phyloP scores from a whole-genome alignment of 2,113 vertebrate species.

The Thalassarche chlororhynchos region DNA sequence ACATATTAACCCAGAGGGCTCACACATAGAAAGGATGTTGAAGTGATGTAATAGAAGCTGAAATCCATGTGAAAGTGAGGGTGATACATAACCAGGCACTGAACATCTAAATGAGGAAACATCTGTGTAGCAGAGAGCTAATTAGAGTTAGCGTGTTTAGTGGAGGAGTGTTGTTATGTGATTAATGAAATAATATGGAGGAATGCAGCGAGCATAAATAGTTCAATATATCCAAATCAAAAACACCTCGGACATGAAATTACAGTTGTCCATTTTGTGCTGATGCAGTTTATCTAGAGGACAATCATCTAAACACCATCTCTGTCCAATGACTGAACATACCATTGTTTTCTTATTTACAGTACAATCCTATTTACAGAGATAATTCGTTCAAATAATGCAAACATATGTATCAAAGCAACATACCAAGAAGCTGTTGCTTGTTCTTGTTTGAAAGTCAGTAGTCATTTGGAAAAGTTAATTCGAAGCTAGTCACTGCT shows the following conservation, averaged over 20 bases:
- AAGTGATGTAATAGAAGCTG: neutral
- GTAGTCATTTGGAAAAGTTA: neutral
- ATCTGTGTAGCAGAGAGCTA: constrained; percentile 6
- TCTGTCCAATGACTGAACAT: constrained; percentile 12
- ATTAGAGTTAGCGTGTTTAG: constrained; percentile 5
- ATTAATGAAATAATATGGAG: constrained; percentile 55
- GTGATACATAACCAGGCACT: neutral
- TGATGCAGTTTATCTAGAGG: constrained; percentile 24
- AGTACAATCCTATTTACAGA: constrained; percentile 23
- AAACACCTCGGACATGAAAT: constrained; percentile 44
- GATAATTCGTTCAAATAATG: neutral
- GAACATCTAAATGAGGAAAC: constrained; percentile 38
- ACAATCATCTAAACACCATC: neutral
- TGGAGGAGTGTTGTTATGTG: constrained; percentile 12
- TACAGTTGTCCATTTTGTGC: constrained; percentile 14
- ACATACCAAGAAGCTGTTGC: neutral
- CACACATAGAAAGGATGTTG: neutral
- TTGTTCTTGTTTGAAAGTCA: neutral
- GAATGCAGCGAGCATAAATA: constrained; percentile 12
- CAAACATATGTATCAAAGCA: constrained; percentile 1
- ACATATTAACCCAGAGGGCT: constrained; percentile 17
- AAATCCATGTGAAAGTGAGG: constrained; percentile 26
- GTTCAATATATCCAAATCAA: constrained; percentile 42
- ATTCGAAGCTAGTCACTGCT: neutral
- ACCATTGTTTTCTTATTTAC: constrained; percentile 53